These are phyloP conservation scores for Bungarus multicinctus DNA, from an alignment of 2,113 vertebrate genomes.

Conservation along the genomic window DNA sequence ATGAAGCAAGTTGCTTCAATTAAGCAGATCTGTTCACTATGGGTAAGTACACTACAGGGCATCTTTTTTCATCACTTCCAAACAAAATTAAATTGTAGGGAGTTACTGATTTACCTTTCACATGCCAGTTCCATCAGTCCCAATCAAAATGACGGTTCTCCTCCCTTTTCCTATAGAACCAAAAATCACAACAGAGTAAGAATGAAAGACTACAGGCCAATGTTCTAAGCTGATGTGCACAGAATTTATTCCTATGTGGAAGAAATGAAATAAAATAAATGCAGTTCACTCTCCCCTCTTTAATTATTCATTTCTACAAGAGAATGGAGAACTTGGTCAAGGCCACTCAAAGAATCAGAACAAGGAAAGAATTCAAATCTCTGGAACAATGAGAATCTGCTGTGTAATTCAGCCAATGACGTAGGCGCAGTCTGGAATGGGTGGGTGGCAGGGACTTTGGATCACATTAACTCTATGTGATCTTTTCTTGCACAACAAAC, in stretches of 20 bases:
- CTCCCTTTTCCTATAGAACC: not conserved
- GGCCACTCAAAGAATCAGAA: not conserved
- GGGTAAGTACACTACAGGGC: not conserved
- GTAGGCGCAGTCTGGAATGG: not conserved
- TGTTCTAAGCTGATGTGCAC: not conserved
- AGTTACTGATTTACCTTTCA: not conserved
- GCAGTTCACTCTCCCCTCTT: not conserved
- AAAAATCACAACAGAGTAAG: not conserved
- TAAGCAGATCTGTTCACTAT: not conserved
- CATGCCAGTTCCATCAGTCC: not conserved
- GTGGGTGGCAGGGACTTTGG: not conserved
- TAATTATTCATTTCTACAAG: not conserved
- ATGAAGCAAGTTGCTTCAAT: not conserved
- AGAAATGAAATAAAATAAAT: not conserved
- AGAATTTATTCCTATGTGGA: not conserved
- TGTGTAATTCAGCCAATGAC: not conserved
- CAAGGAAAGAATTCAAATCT: not conserved
- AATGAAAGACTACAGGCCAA: not conserved
- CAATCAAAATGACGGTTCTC: not conserved
- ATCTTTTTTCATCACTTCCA: not conserved
- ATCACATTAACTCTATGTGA: not conserved
- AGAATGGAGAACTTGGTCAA: not conserved
- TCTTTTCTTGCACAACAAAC: not conserved
- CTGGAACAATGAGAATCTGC: not conserved
- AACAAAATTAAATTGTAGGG: not conserved